A percentile compares a stretch with the other conserved stretches of the same genome.
These are phyloP conservation scores for Clamator glandarius DNA, from an alignment of 2,797 vertebrate species.

Conservation along the genomic window DNA sequence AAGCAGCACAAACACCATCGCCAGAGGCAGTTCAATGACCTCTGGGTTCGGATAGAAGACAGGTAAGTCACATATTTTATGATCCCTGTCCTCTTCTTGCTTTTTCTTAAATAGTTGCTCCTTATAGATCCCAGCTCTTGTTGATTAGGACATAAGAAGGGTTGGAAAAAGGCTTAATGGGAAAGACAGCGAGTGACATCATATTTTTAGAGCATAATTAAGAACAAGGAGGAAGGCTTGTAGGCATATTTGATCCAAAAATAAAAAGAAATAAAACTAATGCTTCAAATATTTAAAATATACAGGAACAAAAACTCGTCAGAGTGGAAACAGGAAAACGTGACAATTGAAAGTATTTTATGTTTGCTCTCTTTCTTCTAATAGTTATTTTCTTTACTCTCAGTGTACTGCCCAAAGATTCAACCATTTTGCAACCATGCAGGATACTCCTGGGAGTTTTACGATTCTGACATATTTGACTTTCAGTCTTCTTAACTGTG, in stretches of 20 bases:
- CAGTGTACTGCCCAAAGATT: not conserved
- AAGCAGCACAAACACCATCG: constrained; percentile 87
- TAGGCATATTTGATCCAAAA: not conserved
- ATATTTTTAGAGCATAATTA: not conserved
- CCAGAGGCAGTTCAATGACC: constrained; percentile 93
- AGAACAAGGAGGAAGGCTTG: not conserved
- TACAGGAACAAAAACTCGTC: not conserved
- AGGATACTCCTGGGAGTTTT: not conserved
- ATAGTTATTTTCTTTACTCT: not conserved
- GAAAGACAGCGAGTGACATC: not conserved
- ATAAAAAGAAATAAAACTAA: not conserved
- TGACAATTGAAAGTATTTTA: not conserved
- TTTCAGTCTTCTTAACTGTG: not conserved
- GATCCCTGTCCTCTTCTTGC: not conserved
- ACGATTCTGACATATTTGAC: not conserved
- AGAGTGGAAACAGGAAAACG: not conserved
- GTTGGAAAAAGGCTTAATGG: not conserved
- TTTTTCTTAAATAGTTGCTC: not conserved
- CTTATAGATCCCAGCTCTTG: not conserved
- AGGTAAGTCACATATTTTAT: constrained; percentile 80
- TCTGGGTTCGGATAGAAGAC: constrained; percentile 96
- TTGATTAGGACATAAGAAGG: not conserved
- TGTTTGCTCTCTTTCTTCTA: not conserved
- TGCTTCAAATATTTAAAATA: not conserved
- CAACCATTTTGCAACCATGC: not conserved